A percentile compares a stretch with the other conserved stretches of the same genome.
These are phyloP conservation scores for Pelosia muscerda DNA, from an alignment of 2,888 invertebrate genomes.

Conservation along the genomic window DNA sequence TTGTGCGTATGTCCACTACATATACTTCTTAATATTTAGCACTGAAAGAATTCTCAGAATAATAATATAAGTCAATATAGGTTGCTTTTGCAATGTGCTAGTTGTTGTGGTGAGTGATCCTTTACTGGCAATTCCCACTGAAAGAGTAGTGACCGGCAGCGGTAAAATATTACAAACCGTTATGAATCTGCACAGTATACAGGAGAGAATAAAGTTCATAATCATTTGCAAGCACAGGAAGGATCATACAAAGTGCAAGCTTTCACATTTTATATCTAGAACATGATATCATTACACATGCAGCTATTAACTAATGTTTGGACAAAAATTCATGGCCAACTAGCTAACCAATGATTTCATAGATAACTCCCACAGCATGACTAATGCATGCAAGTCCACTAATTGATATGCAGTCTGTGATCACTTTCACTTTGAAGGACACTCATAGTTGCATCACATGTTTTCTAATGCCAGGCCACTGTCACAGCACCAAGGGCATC, in stretches of 20 bases:
- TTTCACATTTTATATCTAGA: not conserved
- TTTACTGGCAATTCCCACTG: too few relatives aligned
- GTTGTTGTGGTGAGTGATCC: too few relatives aligned
- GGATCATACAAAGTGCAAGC: not conserved
- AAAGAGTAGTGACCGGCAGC: too few relatives aligned
- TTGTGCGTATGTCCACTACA: too few relatives aligned
- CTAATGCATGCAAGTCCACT: not conserved
- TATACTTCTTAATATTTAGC: too few relatives aligned
- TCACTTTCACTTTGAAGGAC: conserved; percentile 41
- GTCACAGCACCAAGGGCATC: not conserved
- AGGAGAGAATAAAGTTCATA: not conserved
- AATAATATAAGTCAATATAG: too few relatives aligned
- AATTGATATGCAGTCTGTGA: conserved; percentile 25
- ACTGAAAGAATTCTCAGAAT: too few relatives aligned
- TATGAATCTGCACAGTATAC: too few relatives aligned
- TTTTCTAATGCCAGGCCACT: not conserved
- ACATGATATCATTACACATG: not conserved
- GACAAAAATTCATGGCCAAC: too few relatives aligned
- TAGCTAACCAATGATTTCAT: conserved; percentile 16
- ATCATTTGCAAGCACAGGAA: not conserved
- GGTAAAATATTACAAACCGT: too few relatives aligned
- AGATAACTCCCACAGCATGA: not conserved
- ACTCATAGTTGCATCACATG: conserved; percentile 28
- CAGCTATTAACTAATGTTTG: too few relatives aligned
- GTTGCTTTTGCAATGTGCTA: too few relatives aligned